A percentile compares a stretch with the other conserved stretches of the same genome.
phyloP scores from a whole-genome alignment of 2,888 invertebrate genomes.

The Drosophila pullipes region DNA sequence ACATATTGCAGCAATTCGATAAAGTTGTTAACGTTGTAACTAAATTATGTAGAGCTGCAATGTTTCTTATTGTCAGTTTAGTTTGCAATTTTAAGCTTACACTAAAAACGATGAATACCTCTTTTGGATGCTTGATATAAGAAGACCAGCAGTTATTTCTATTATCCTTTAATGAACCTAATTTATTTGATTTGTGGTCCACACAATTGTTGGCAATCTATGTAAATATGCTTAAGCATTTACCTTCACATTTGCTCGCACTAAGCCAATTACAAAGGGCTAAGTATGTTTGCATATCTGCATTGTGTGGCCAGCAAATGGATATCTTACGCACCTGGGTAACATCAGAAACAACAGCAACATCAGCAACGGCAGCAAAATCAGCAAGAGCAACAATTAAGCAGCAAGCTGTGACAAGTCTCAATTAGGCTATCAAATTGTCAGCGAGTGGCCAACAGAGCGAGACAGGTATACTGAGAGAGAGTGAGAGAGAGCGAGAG shows the following conservation, averaged over 20 bases:
- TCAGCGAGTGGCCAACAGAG: conserved; percentile 32
- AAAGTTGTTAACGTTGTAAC: too few relatives aligned
- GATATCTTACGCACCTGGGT: conserved; percentile 56
- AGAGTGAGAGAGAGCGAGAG: neutral
- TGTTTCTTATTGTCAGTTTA: neutral
- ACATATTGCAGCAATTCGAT: neutral
- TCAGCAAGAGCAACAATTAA: conserved; percentile 41
- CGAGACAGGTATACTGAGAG: conserved; percentile 6
- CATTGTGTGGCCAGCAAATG: conserved; percentile 30
- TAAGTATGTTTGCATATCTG: conserved; percentile 2
- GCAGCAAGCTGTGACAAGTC: conserved; percentile 76
- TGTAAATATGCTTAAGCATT: neutral
- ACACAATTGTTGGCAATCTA: conserved; percentile 17
- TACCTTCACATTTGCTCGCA: conserved; percentile 22
- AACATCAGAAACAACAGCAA: conserved; percentile 20
- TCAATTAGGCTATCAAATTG: conserved; percentile 79
- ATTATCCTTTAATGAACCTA: conserved; percentile 59
- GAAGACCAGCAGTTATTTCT: conserved; percentile 24
- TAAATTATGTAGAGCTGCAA: neutral
- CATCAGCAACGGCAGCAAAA: conserved; percentile 20
- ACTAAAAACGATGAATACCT: neutral
- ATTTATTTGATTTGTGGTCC: conserved; percentile 44
- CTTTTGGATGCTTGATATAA: neutral
- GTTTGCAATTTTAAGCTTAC: too few relatives aligned
- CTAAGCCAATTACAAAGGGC: conserved; percentile 1